Evolutionary conservation across 2,113 vertebrate species (phyloP).

Genomic region (Meriones unguiculatus): DNA sequence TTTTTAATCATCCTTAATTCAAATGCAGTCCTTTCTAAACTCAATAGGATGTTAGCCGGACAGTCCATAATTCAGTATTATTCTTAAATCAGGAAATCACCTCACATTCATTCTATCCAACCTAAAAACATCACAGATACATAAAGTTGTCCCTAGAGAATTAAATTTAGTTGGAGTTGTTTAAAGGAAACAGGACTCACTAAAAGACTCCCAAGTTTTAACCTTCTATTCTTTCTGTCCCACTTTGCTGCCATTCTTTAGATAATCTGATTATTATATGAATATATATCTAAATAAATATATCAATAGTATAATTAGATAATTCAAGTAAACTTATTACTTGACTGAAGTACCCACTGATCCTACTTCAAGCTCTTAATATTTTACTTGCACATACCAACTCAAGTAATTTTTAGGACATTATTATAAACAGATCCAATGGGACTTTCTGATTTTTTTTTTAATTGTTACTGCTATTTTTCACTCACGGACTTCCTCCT

Average conservation of each 20-base stretch:
- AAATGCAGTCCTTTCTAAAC: constrained; percentile 26
- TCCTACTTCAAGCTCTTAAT: constrained; percentile 15
- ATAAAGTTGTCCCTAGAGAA: constrained; percentile 1
- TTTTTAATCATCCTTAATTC: constrained; percentile 12
- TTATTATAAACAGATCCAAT: constrained; percentile 48
- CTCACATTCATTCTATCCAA: constrained; percentile 49
- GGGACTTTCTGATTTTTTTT: constrained; percentile 20
- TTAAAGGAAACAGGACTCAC: not conserved
- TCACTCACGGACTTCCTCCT: constrained; percentile 29
- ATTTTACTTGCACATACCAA: constrained; percentile 57
- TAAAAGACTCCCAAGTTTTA: not conserved
- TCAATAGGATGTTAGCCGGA: not conserved
- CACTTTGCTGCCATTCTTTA: not conserved
- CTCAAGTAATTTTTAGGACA: constrained; percentile 41
- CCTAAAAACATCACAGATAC: not conserved
- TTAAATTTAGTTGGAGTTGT: not conserved
- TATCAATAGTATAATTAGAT: no score
- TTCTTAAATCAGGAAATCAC: constrained; percentile 40
- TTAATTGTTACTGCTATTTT: not conserved
- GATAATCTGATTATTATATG: not conserved
- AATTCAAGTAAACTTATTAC: not conserved
- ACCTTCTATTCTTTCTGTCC: not conserved
- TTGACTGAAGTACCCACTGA: not conserved
- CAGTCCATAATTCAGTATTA: not conserved
- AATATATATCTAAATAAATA: no score